Evolutionary conservation across 2,888 invertebrate species (phyloP).

Genomic region (Trichogramma evanescens): DNA sequence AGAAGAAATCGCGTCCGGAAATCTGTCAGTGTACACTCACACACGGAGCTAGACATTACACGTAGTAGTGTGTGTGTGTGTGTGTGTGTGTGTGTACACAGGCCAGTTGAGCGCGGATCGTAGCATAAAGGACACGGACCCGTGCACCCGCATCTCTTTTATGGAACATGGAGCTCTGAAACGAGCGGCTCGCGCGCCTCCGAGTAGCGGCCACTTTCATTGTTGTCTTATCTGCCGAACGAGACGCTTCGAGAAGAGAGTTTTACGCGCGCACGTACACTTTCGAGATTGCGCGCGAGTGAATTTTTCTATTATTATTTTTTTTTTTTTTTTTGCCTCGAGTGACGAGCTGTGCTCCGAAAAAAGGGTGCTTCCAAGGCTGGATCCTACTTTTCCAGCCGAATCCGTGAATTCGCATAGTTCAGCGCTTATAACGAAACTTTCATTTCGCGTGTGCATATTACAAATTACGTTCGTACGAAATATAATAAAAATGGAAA

Average conservation of each 20-base stretch:
- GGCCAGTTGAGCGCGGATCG: too few species aligned
- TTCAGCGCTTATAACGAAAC: not conserved
- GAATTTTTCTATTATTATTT: not conserved
- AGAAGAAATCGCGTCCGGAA: too few species aligned
- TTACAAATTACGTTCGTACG: not conserved
- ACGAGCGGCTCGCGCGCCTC: constrained; percentile 21
- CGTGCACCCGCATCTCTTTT: too few species aligned
- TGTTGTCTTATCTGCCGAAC: constrained; percentile 38
- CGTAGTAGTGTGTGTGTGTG: too few species aligned
- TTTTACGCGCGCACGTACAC: not conserved
- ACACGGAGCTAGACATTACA: too few species aligned
- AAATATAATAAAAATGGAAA: too few species aligned
- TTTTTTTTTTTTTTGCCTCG: not conserved
- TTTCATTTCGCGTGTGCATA: not conserved
- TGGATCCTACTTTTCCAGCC: not conserved
- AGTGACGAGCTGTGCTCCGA: not conserved
- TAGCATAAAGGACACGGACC: too few species aligned
- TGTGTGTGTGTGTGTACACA: too few species aligned
- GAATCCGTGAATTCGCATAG: not conserved
- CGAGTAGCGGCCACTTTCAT: constrained; percentile 40
- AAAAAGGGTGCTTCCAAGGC: not conserved
- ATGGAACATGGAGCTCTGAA: too few species aligned
- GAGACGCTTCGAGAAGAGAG: not conserved
- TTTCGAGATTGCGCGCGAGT: not conserved
- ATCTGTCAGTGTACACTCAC: too few species aligned